Evolutionary conservation across 2,888 invertebrate genomes (phyloP).

Genomic region (Drosophila longiperda): DNA sequence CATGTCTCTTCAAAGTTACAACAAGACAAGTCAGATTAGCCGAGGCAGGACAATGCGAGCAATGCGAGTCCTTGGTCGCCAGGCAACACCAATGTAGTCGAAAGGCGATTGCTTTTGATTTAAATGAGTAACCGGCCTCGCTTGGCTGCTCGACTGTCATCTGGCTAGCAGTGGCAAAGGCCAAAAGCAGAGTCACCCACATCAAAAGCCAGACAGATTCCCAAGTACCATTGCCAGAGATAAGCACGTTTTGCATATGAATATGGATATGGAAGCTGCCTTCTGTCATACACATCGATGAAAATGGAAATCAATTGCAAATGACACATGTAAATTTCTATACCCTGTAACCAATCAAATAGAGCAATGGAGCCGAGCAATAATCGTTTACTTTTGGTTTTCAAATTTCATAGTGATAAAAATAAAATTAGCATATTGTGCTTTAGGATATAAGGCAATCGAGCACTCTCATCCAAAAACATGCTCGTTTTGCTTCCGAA

Average conservation of each 20-base stretch:
- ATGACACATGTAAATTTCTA: conserved; percentile 22
- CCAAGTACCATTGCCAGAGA: conserved; percentile 34
- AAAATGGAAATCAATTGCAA: conserved; percentile 51
- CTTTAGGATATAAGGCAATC: not conserved
- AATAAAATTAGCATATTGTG: not conserved
- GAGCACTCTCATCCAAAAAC: not conserved
- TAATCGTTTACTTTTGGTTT: not conserved
- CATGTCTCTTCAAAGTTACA: conserved; percentile 48
- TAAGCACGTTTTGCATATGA: conserved; percentile 63
- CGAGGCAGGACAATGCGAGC: conserved; percentile 27
- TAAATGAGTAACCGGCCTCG: conserved; percentile 63
- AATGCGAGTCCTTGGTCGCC: conserved; percentile 30
- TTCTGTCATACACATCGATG: conserved; percentile 42
- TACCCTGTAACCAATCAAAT: conserved; percentile 4
- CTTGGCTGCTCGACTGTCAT: conserved; percentile 1
- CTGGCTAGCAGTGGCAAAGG: not conserved
- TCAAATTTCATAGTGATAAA: not conserved
- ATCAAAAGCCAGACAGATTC: conserved; percentile 44
- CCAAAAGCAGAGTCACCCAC: conserved; percentile 32
- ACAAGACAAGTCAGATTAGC: conserved; percentile 71
- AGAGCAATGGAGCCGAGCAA: not conserved
- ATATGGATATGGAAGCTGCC: conserved; percentile 47
- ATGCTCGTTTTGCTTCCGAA: conserved; percentile 22
- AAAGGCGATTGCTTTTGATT: conserved; percentile 59
- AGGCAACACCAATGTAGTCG: conserved; percentile 26